These are phyloP conservation scores for Mesocentrotus franciscanus DNA, from an alignment of 53 echinoderm and acorn worm genomes.

Conservation along the genomic window DNA sequence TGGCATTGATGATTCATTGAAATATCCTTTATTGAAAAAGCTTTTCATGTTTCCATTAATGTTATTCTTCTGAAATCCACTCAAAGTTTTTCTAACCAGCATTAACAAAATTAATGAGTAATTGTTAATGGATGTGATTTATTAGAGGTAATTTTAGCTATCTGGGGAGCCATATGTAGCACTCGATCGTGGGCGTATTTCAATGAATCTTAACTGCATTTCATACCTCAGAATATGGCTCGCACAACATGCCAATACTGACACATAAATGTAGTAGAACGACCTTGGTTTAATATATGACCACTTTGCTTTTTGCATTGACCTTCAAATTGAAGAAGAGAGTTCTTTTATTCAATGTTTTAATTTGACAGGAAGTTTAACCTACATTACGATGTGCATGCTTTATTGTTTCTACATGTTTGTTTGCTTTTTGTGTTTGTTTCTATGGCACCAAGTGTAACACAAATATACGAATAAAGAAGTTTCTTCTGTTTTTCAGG, in stretches of 20 bases:
- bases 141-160: background rate
- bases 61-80: background rate
- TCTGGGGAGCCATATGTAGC: background rate
- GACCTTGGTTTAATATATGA: background rate
- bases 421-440: background rate
- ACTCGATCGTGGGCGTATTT: background rate
- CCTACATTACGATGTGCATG: background rate
- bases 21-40: background rate
- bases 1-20: background rate
- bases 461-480: background rate
- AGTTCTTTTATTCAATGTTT: background rate
- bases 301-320: background rate
- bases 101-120: background rate
- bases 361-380: background rate
- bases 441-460: background rate
- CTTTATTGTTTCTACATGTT: background rate
- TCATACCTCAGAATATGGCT: background rate
- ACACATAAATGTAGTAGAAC: background rate
- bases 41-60: background rate
- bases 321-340: background rate
- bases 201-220: background rate
- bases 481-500: too few relatives aligned
- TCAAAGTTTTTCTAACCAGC: background rate
- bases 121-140: slow-evolving; percentile 1
- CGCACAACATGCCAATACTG: background rate